Base-by-base conservation (phyloP, 2,113 vertebrate genomes). In the Bubalus kerabau region DNA sequence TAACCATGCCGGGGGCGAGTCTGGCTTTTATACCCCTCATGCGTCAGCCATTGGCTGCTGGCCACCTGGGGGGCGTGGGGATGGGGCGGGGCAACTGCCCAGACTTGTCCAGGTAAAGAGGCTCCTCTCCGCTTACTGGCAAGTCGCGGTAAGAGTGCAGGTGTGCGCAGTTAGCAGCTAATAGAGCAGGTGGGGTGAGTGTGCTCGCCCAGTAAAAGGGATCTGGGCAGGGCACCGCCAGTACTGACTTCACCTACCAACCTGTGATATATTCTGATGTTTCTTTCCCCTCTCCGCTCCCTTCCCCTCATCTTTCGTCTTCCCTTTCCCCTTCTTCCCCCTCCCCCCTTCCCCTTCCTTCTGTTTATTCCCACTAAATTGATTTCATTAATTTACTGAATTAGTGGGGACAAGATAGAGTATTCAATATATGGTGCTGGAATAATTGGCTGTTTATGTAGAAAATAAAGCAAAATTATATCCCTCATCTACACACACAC, bases 391-490 rank as follows among this genome's bases (percentile, higher is more conserved):
- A 23, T 96, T 89, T 56, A 78, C 36, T 56, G 64, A 84, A 56
- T 84, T 78, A 48, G 28, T 56, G 54, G 21, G 15, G 78, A 60
- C 84, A 85, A 90, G 50, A 48, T 88, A 78, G 43, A 89, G 89
- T 60, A 76, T 89, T 96, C 85, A 96, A 89, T 90, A 85, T 90
- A 50, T 26, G 48, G 50, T 94, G 24, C 80, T 80, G n/a, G 40
- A 80, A 90, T 86, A 80, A 96, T 64, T 85, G 48, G 14, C 57
- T 94, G 24, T 67, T 78, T 62, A 32, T 78, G 80, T 86, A 62
- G 48, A 67, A 86, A 94, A 50, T 78, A 94, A 90, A 95, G 78
- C 62, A 97, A 76, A 92, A 62, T 92, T 84, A 76, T 88, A 62
- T 88, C 30, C 30, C 46, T 83, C 43, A 94, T 43, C 12, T 36